Evolutionary conservation across 2,797 vertebrate species (phyloP).

Genomic region (Melanogrammus aeglefinus): DNA sequence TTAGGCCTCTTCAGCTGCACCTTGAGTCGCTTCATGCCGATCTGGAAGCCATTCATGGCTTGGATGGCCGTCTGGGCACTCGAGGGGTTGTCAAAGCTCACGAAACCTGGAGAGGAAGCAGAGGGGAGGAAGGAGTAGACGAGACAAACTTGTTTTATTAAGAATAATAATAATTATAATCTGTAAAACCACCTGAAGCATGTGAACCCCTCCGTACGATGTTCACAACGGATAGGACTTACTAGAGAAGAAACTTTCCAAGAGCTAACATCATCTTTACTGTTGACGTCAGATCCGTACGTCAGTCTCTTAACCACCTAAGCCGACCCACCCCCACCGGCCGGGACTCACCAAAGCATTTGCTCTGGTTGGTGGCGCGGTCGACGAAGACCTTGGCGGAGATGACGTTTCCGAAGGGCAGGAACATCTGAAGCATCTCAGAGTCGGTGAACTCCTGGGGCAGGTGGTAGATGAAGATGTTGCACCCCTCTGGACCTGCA

Average conservation of each 20-base stretch:
- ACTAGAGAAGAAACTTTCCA: not conserved
- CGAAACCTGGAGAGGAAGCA: slow-evolving; percentile 77
- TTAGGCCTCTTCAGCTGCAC: slow-evolving; percentile 98
- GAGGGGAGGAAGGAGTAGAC: not conserved
- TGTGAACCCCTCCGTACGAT: too few relatives aligned
- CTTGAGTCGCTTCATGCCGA: slow-evolving; percentile 99
- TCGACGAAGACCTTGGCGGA: slow-evolving; percentile 99
- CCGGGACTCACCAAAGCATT: slow-evolving; percentile 87
- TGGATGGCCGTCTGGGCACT: slow-evolving; percentile 99
- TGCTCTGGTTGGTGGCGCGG: slow-evolving; percentile 96
- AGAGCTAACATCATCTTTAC: not conserved
- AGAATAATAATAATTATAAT: not conserved
- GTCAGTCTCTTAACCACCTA: too few relatives aligned
- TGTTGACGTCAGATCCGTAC: not conserved
- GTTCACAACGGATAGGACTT: too few relatives aligned
- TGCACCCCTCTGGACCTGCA: slow-evolving; percentile 93
- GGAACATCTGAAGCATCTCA: slow-evolving; percentile 96
- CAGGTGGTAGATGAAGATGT: slow-evolving; percentile 99
- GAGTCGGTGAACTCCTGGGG: slow-evolving; percentile 96
- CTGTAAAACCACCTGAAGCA: too few relatives aligned
- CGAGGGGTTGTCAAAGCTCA: slow-evolving; percentile 97
- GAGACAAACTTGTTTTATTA: not conserved
- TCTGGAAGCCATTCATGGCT: slow-evolving; percentile 99
- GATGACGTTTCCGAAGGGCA: slow-evolving; percentile 95
- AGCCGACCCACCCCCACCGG: not conserved